Evolutionary conservation across 2,113 vertebrate genomes (phyloP).

Genomic region (Phalacrocorax brasilianus): DNA sequence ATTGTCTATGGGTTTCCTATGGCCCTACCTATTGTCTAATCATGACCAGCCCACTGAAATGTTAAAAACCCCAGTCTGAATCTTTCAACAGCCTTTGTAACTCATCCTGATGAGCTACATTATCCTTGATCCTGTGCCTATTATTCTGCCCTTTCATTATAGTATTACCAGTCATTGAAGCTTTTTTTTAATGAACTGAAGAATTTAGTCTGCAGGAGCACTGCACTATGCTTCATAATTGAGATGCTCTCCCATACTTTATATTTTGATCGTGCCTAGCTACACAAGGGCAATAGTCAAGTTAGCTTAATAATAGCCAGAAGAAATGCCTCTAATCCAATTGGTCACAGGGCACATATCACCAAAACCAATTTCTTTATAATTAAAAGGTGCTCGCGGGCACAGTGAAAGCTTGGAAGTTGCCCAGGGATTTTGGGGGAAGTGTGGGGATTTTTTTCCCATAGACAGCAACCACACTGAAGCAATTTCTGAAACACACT

Average conservation of each 20-base stretch:
- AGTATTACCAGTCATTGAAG: slow-evolving; percentile 17
- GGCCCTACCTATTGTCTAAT: neutral
- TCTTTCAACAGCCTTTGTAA: neutral
- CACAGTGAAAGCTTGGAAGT: slow-evolving; percentile 64
- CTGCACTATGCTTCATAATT: slow-evolving; percentile 20
- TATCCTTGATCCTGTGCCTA: neutral
- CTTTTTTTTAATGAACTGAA: slow-evolving; percentile 36
- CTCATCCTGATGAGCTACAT: neutral
- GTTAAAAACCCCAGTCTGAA: neutral
- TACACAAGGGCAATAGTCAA: slow-evolving; percentile 60
- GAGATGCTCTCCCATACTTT: slow-evolving; percentile 53
- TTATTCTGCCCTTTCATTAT: slow-evolving; percentile 44
- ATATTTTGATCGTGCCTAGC: slow-evolving; percentile 70
- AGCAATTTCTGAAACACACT: slow-evolving; percentile 77
- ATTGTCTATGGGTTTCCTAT: neutral
- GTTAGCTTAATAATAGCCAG: slow-evolving; percentile 73
- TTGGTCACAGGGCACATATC: slow-evolving; percentile 73
- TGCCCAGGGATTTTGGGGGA: slow-evolving; percentile 60
- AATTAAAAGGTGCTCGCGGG: slow-evolving; percentile 73
- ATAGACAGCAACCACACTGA: slow-evolving; percentile 58
- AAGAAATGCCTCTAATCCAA: slow-evolving; percentile 76
- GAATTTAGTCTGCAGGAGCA: neutral
- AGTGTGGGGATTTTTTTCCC: slow-evolving; percentile 37
- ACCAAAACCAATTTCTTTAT: slow-evolving; percentile 73
- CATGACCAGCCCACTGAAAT: neutral